These are phyloP conservation scores for Hemistola chrysoprasaria DNA, from an alignment of 2,888 invertebrate genomes.

Conservation along the genomic window DNA sequence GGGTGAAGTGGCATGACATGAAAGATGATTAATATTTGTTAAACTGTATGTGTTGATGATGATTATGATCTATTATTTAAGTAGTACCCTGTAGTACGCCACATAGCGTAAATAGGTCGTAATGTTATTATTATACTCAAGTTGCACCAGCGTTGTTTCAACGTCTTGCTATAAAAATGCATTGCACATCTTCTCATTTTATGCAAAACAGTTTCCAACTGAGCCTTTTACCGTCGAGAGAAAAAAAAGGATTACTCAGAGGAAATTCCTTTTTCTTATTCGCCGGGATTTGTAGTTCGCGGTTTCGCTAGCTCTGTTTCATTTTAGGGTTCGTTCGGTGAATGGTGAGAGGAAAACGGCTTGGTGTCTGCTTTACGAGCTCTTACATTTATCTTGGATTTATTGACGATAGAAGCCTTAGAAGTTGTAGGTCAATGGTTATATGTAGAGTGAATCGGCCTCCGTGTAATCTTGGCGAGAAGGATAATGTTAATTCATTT, in stretches of 20 bases:
- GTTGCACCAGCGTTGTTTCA: conserved; percentile 3
- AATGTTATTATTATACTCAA: neutral
- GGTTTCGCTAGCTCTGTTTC: conserved; percentile 31
- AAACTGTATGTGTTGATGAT: too few relatives aligned
- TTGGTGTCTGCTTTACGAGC: conserved; percentile 8
- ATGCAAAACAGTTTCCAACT: conserved; percentile 47
- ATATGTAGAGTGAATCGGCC: too few relatives aligned
- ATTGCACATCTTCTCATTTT: conserved; percentile 38
- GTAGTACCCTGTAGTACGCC: too few relatives aligned
- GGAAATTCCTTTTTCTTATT: conserved; percentile 36
- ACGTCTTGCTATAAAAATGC: conserved; percentile 36
- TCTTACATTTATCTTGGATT: neutral
- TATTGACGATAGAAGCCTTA: too few relatives aligned
- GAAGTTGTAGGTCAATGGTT: too few relatives aligned
- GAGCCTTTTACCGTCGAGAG: conserved; percentile 37
- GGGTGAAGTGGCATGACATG: too few relatives aligned
- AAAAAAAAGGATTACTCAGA: conserved; percentile 27
- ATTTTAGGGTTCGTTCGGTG: conserved; percentile 27
- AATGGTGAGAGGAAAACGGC: conserved; percentile 28
- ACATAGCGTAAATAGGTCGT: neutral
- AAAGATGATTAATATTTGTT: too few relatives aligned
- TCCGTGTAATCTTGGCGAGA: too few relatives aligned
- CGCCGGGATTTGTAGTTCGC: conserved; percentile 34
- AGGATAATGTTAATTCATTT: too few relatives aligned
- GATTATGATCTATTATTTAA: too few relatives aligned